Percentiles rank a stretch among this genome's conserved stretches.
phyloP scores from a whole-genome alignment of 2,888 invertebrate genomes.

The Thereva nobilitata region DNA sequence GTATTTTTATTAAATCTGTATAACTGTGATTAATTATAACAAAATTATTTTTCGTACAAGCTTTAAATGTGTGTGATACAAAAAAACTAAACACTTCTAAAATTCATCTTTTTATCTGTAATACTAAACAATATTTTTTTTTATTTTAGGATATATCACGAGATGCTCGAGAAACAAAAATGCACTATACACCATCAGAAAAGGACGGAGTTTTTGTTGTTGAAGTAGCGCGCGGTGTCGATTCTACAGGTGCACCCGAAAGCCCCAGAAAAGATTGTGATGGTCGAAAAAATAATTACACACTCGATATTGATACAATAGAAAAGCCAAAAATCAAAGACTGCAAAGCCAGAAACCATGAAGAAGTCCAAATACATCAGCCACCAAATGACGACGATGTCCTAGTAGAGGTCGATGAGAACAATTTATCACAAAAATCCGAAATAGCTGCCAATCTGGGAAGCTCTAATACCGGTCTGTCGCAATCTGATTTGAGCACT shows the following conservation, averaged over 20 bases:
- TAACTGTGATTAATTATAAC: too few relatives aligned
- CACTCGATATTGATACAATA: slow-evolving; percentile 54
- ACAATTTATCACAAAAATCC: slow-evolving; percentile 35
- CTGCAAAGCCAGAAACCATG: slow-evolving; percentile 47
- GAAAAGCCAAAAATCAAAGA: slow-evolving; percentile 45
- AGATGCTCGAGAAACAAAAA: slow-evolving; percentile 73
- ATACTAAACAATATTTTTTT: slow-evolving; percentile 17
- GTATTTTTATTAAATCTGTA: too few relatives aligned
- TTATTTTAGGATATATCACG: slow-evolving; percentile 68
- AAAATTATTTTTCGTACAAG: too few relatives aligned
- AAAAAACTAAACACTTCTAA: too few relatives aligned
- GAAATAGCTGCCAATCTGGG: slow-evolving; percentile 57
- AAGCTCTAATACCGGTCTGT: slow-evolving; percentile 73
- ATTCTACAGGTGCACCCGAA: slow-evolving; percentile 56
- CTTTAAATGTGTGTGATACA: too few relatives aligned
- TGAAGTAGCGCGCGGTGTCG: slow-evolving; percentile 63
- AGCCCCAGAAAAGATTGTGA: slow-evolving; percentile 54
- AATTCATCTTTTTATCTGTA: too few relatives aligned
- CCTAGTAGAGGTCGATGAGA: slow-evolving; percentile 48
- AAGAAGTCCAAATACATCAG: slow-evolving; percentile 58
- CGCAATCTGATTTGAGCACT: slow-evolving; percentile 79
- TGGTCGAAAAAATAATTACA: slow-evolving; percentile 51
- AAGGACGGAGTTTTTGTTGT: slow-evolving; percentile 77
- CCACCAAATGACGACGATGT: slow-evolving; percentile 49
- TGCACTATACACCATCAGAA: slow-evolving; percentile 72